Evolutionary conservation across 2,113 vertebrate genomes (phyloP).

Genomic region (Piprites chloris): DNA sequence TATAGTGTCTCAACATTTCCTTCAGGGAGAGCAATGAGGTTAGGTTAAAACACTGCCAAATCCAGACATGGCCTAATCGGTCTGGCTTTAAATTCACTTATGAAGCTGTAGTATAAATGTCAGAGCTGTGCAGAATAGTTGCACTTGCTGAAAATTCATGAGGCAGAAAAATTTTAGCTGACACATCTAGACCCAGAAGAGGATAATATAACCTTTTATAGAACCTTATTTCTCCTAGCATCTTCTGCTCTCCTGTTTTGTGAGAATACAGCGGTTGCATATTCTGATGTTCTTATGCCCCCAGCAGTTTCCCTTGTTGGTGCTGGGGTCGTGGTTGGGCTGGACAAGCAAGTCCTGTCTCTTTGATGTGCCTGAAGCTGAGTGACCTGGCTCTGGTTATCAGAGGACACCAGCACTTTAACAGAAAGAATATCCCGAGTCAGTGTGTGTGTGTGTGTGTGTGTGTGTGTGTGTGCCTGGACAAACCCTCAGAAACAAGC

Average conservation of each 20-base stretch:
- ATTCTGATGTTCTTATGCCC: rapidly evolving
- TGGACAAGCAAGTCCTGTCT: not conserved
- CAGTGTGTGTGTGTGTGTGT: not conserved
- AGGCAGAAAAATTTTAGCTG: not conserved
- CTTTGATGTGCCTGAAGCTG: not conserved
- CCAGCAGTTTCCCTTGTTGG: rapidly evolving
- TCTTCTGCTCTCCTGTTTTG: not conserved
- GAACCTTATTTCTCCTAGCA: not conserved
- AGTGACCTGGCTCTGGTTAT: not conserved
- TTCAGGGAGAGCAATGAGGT: not conserved
- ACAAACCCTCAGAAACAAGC: not conserved
- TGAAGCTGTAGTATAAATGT: not conserved
- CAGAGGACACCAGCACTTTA: not conserved
- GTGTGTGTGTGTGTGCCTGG: not conserved
- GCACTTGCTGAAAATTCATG: not conserved
- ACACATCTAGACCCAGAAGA: not conserved
- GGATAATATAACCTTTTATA: not conserved
- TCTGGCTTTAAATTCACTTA: not conserved
- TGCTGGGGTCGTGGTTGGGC: rapidly evolving
- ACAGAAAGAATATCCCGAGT: not conserved
- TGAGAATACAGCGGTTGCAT: not conserved
- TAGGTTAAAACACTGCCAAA: not conserved
- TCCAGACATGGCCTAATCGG: rapidly evolving
- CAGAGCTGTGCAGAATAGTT: not conserved
- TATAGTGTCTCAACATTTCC: not conserved